These are phyloP conservation scores for Nomada lathburiana DNA, from an alignment of 2,888 invertebrate species.

Conservation along the genomic window DNA sequence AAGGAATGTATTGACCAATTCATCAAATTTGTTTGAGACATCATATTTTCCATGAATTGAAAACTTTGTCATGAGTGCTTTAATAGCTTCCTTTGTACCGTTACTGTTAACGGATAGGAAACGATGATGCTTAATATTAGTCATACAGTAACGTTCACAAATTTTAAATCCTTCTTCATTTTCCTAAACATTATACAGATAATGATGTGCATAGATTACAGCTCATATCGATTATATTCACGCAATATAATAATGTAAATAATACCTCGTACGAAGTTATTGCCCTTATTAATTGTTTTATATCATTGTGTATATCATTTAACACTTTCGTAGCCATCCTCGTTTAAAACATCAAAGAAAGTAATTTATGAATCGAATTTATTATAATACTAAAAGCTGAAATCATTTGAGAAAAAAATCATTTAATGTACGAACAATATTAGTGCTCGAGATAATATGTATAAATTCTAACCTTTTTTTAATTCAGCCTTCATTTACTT, in stretches of 20 bases:
- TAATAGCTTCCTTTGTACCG: constrained; percentile 83
- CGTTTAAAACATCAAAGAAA: constrained; percentile 85
- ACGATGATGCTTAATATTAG: constrained; percentile 85
- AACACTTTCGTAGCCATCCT: constrained; percentile 84
- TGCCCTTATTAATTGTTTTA: constrained; percentile 79
- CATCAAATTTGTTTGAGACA: constrained; percentile 83
- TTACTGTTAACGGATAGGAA: constrained; percentile 84
- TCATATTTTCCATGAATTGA: constrained; percentile 84
- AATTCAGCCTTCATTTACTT: not conserved
- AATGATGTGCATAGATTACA: not conserved
- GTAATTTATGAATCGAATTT: not conserved
- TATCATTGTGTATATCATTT: constrained; percentile 79
- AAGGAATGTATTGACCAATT: constrained; percentile 80
- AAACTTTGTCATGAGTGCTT: constrained; percentile 85
- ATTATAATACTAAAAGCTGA: not conserved
- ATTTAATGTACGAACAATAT: not conserved
- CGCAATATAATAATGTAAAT: not conserved
- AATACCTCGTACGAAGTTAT: constrained; percentile 80
- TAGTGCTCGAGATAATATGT: not conserved
- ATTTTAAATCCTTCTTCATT: constrained; percentile 82
- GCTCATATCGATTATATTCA: not conserved
- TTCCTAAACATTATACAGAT: constrained; percentile 69
- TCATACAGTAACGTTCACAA: constrained; percentile 82
- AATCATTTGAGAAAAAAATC: not conserved
- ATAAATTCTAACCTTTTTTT: constrained; percentile 30